phyloP scores from a whole-genome alignment of 2,113 vertebrate genomes.

The Otis tarda region DNA sequence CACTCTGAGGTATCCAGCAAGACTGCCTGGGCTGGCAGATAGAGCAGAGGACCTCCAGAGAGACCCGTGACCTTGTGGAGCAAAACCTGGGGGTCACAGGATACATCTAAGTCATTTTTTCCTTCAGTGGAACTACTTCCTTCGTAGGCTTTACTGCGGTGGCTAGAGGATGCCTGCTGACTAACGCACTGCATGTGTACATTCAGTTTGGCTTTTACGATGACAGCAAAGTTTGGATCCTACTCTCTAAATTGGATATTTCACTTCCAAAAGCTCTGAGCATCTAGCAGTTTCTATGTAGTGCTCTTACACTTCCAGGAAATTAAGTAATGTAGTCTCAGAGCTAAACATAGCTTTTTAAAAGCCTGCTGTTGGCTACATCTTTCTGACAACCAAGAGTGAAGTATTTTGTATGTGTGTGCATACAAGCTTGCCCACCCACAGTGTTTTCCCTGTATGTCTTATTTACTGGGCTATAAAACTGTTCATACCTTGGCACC shows the following conservation, averaged over 20 bases:
- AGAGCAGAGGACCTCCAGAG: background rate
- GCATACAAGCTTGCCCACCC: background rate
- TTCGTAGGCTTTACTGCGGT: background rate
- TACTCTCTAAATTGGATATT: background rate
- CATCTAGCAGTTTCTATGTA: background rate
- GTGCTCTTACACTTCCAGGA: background rate
- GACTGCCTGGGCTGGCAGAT: background rate
- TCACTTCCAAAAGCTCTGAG: background rate
- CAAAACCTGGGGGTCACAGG: background rate
- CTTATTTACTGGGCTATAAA: background rate
- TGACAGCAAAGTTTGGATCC: background rate
- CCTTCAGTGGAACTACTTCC: fast-evolving
- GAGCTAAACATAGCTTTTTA: background rate
- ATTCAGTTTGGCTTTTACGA: background rate
- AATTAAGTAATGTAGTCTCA: background rate
- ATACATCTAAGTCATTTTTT: fast-evolving
- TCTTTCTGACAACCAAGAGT: background rate
- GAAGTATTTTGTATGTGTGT: background rate
- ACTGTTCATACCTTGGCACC: background rate
- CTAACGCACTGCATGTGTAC: background rate
- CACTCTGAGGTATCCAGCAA: background rate
- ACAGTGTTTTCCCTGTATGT: background rate
- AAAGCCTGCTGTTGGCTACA: background rate
- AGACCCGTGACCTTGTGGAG: background rate
- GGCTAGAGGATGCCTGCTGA: background rate